A percentile compares a stretch with the other conserved stretches of the same genome.
Conservation (phyloP, 2,888 invertebrate genomes). For the Crematogaster levior region DNA sequence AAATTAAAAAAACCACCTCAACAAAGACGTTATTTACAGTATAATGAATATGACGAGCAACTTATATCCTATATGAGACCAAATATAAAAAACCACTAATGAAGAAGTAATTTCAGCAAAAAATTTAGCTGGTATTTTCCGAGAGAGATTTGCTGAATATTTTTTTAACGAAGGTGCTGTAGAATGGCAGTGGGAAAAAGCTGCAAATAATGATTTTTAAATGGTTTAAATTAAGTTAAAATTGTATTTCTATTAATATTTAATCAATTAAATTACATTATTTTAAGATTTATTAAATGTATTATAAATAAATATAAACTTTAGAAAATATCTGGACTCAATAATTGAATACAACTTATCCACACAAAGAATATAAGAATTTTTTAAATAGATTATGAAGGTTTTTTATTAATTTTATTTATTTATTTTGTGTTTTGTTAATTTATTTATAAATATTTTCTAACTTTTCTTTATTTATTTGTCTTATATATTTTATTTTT, state of each 20-base stretch:
- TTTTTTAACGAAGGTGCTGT: slow-evolving; percentile 1
- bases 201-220: too few species aligned
- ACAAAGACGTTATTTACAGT: neutral
- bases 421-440: too few species aligned
- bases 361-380: neutral
- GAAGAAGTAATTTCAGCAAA: neutral
- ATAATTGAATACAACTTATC: too few species aligned
- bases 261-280: neutral
- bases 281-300: neutral
- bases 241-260: too few species aligned
- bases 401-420: too few species aligned
- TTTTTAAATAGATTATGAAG: neutral
- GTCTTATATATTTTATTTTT: too few species aligned
- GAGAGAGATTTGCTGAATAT: slow-evolving; percentile 3
- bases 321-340: too few species aligned
- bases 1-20: neutral
- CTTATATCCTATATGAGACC: neutral
- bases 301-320: too few species aligned
- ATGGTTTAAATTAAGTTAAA: neutral
- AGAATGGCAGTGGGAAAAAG: slow-evolving; percentile 7
- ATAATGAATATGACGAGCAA: neutral
- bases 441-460: too few species aligned
- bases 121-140: neutral
- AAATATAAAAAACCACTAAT: neutral
- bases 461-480: too few species aligned